A percentile compares a stretch with the other conserved stretches of the same genome.
Evolutionary conservation across 1,140 invertebrate genomes (phyloP).

Genomic region (Drosophila bipectinata): DNA sequence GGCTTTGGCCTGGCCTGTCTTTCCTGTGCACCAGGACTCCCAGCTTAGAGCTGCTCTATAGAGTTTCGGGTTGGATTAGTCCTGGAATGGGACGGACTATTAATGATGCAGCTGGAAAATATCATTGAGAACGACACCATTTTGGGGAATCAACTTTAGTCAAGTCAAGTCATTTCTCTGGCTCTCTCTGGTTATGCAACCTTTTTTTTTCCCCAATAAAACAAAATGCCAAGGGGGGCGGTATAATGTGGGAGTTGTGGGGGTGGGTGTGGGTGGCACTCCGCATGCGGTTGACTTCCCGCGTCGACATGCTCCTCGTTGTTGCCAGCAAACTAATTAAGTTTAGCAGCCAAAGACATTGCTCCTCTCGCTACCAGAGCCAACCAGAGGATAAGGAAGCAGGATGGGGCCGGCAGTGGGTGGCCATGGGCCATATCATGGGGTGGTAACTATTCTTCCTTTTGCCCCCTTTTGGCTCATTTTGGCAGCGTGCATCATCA

Average conservation of each 20-base stretch:
- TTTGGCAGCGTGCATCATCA: constrained; percentile 48
- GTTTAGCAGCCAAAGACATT: constrained; percentile 63
- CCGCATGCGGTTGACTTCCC: constrained; percentile 45
- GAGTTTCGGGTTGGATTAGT: background rate
- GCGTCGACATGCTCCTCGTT: constrained; percentile 9
- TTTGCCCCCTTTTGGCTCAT: constrained; percentile 20
- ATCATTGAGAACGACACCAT: background rate
- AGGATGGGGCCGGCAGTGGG: background rate
- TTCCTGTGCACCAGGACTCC: background rate
- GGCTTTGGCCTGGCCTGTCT: background rate
- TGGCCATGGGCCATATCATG: too few relatives aligned
- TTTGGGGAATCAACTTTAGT: background rate
- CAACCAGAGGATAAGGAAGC: constrained; percentile 4
- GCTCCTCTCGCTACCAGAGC: background rate
- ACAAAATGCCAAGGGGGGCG: constrained; percentile 12
- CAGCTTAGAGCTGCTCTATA: background rate
- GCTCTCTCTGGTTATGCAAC: constrained; percentile 46
- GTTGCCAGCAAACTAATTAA: constrained; percentile 70
- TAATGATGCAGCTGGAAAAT: background rate
- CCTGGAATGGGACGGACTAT: background rate
- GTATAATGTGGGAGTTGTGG: background rate
- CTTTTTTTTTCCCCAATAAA: constrained; percentile 44
- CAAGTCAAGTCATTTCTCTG: background rate
- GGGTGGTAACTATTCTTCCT: too few relatives aligned
- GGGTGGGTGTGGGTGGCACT: background rate